These are phyloP conservation scores for Epizoanthus rinbou DNA, from an alignment of 92 coral and sea anemone genomes.

Conservation along the genomic window DNA sequence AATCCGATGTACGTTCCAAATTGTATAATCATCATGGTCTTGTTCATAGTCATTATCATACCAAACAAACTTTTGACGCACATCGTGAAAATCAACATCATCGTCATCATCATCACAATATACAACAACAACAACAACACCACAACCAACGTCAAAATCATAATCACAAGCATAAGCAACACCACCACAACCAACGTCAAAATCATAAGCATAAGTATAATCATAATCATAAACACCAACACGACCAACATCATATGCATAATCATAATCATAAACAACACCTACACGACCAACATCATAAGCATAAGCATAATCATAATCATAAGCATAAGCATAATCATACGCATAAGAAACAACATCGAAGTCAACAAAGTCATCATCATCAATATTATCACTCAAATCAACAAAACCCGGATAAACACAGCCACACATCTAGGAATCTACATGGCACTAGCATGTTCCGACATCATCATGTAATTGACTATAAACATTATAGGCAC, in stretches of 20 bases:
- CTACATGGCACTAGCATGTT: constrained; percentile 18
- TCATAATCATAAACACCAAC: background rate
- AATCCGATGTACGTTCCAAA: background rate
- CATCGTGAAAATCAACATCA: background rate
- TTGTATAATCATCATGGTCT: background rate
- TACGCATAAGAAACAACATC: background rate
- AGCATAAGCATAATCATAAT: background rate
- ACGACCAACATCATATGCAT: background rate
- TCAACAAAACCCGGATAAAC: background rate
- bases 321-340: background rate
- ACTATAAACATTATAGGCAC: constrained; percentile 66
- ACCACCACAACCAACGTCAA: background rate
- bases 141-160: background rate
- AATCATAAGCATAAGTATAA: background rate
- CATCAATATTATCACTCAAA: constrained; percentile 28
- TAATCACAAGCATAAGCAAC: background rate
- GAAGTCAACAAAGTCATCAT: constrained; percentile 10
- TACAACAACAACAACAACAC: background rate
- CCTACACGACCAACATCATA: background rate
- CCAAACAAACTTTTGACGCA: background rate
- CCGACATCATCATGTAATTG: constrained; percentile 51
- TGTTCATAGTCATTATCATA: background rate
- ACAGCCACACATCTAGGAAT: background rate
- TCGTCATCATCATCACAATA: background rate
- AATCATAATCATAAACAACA: background rate